Evolutionary conservation across 23 tunicate genomes (phyloP), one percentile per base, ranked within the genome.

Genomic region (Clavelina lepadiformis): DNA sequence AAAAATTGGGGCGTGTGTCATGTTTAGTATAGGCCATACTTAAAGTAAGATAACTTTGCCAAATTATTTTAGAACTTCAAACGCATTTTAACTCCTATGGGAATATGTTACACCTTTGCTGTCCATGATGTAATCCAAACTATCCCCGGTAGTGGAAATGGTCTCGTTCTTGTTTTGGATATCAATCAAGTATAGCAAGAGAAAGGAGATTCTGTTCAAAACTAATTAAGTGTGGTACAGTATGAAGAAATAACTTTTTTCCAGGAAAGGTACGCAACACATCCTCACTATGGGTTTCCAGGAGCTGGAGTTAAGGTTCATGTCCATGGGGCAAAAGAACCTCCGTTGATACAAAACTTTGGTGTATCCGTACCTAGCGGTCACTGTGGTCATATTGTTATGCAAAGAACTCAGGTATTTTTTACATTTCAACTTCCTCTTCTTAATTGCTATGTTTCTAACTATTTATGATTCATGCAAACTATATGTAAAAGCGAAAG

Each of bases 141-240:
- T 50, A 77, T 79, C 13, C 77, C 85, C 8, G 85, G 85, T 5
- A 71, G 85, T 33, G 85, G 85, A 26, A 76, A 79, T 35, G 85
- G 85, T 27, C 51, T 79, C 13, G 25, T 49, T 0, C 52, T 79
- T 3, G 18, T 52, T n/a, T 1, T 79, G 25, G 58, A 79, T 29
- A 79, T 79, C 28, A 60, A 53, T 29, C 85, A 79, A 64, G 85
- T 70, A 41, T 33, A 5, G 28, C 15, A 44, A 44, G 13, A 15
- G 49, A n/a, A n/a, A n/a, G n/a, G n/a, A n/a, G n/a, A n/a, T n/a
- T n/a, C n/a, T n/a, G n/a, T n/a, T n/a, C n/a, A n/a, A n/a, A n/a
- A n/a, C n/a, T n/a, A n/a, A n/a, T n/a, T n/a, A n/a, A n/a, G n/a
- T n/a, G n/a, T n/a, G n/a, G n/a, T n/a, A n/a, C n/a, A n/a, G n/a